Evolutionary conservation across 2,888 invertebrate genomes (phyloP).

Genomic region (Psylliodes chrysocephalus): DNA sequence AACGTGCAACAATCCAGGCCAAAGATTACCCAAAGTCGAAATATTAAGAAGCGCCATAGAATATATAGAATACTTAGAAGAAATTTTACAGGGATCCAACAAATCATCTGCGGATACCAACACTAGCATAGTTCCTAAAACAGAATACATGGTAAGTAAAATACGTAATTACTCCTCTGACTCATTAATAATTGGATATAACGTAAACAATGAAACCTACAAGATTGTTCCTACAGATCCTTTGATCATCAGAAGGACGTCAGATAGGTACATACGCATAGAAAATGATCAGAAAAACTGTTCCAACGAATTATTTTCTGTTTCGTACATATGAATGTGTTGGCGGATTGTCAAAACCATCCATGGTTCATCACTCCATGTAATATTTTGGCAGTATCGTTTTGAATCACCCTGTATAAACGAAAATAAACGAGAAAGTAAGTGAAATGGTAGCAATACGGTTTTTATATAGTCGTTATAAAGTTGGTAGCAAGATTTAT

Average conservation of each 20-base stretch:
- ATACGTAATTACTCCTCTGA: too few species aligned
- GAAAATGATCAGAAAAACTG: too few species aligned
- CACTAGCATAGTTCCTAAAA: constrained; percentile 35
- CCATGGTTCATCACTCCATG: too few species aligned
- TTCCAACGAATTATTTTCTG: too few species aligned
- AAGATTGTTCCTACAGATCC: too few species aligned
- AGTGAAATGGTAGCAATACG: neutral
- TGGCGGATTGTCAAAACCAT: too few species aligned
- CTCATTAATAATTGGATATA: too few species aligned
- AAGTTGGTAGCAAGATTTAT: constrained; percentile 26
- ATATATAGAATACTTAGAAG: constrained; percentile 93
- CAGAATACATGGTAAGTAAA: constrained; percentile 51
- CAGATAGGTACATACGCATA: too few species aligned
- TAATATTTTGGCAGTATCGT: too few species aligned
- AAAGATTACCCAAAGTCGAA: constrained; percentile 96
- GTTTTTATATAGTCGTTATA: neutral
- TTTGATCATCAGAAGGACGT: too few species aligned
- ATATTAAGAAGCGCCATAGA: constrained; percentile 97
- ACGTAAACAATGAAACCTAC: too few species aligned
- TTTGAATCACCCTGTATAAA: constrained; percentile 5
- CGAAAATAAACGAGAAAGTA: neutral
- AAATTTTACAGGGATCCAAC: constrained; percentile 78
- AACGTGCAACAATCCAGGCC: constrained; percentile 95
- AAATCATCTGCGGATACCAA: constrained; percentile 51
- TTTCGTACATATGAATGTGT: too few species aligned